phyloP scores from a whole-genome alignment of 2,888 invertebrate genomes.

The Patella pellucida region DNA sequence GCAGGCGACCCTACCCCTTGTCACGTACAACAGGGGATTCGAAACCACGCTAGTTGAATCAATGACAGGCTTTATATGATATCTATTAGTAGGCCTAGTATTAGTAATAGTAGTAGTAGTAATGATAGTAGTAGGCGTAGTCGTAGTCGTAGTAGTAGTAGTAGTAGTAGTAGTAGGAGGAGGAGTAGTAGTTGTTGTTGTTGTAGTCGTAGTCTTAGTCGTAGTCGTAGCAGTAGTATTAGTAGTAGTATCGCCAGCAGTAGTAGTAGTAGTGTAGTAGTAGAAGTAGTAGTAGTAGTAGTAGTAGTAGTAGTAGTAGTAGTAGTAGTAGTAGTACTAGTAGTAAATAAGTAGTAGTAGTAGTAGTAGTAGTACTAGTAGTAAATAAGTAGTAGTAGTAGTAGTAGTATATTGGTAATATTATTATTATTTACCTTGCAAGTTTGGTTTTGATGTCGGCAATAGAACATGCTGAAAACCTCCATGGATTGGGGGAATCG shows the following conservation, averaged over 20 bases:
- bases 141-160: background rate
- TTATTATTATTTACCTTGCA: background rate
- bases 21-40: no score
- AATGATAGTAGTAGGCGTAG: background rate
- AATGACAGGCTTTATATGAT: no score
- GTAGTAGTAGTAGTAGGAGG: background rate
- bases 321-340: background rate
- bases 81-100: no score
- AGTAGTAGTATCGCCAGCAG: constrained; percentile 5
- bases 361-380: constrained; percentile 8
- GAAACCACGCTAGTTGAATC: no score
- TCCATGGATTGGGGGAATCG: constrained; percentile 17
- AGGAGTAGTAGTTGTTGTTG: background rate
- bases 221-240: background rate
- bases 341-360: background rate
- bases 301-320: background rate
- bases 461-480: constrained; percentile 23
- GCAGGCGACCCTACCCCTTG: no score
- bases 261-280: background rate
- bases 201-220: background rate
- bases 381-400: constrained; percentile 8
- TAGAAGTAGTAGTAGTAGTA: background rate
- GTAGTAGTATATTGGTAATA: background rate
- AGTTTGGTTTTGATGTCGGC: constrained; percentile 18
- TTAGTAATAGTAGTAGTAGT: constrained; percentile 6